These are phyloP conservation scores for Montipora cactus DNA, from an alignment of 64 coral and sea anemone genomes.

Conservation along the genomic window DNA sequence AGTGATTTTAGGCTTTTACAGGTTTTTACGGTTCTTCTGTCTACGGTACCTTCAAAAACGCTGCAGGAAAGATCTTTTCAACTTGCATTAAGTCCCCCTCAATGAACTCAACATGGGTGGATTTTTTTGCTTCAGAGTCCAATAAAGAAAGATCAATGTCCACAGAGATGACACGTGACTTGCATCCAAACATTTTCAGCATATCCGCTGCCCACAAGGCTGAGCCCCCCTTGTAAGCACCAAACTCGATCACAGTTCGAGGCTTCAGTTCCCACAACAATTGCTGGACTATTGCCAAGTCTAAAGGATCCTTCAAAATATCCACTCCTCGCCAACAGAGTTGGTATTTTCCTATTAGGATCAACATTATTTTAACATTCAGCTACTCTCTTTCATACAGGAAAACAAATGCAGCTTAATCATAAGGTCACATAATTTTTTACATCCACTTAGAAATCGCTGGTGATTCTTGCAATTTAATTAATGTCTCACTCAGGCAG, in stretches of 20 bases:
- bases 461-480: too few relatives aligned
- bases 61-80: background rate
- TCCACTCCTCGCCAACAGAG: constrained; percentile 8
- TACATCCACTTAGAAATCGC: too few relatives aligned
- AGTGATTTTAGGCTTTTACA: too few relatives aligned
- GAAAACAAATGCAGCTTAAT: background rate
- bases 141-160: constrained; percentile 36
- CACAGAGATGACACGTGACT: constrained; percentile 16
- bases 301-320: constrained; percentile 13
- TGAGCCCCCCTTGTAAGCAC: constrained; percentile 16
- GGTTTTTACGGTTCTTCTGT: background rate
- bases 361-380: background rate
- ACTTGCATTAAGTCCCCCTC: background rate
- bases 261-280: constrained; percentile 49
- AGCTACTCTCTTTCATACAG: background rate
- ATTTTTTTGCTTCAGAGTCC: constrained; percentile 6
- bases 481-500: too few relatives aligned
- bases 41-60: background rate
- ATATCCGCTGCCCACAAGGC: constrained; percentile 41
- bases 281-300: background rate
- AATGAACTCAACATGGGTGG: background rate
- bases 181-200: constrained; percentile 7
- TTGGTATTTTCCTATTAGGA: too few relatives aligned
- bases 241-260: constrained; percentile 37
- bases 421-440: background rate